phyloP scores from a whole-genome alignment of 2,113 vertebrate genomes.

The Desmodus rotundus region DNA sequence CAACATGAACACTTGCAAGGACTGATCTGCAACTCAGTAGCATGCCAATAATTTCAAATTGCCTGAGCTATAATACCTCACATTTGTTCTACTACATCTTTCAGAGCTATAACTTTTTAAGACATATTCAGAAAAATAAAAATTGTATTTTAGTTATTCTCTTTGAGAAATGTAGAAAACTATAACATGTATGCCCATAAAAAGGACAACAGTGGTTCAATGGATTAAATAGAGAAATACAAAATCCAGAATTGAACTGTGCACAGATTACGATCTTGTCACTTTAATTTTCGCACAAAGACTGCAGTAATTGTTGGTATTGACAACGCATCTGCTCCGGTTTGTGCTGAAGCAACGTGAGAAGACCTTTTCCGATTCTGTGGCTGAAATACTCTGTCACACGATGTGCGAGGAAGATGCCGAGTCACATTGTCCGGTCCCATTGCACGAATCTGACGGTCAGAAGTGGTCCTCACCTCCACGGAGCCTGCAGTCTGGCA shows the following conservation, averaged over 20 bases:
- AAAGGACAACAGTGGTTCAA: background rate
- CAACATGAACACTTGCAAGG: constrained; percentile 24
- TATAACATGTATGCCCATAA: background rate
- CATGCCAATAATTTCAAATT: constrained; percentile 38
- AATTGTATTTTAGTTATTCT: background rate
- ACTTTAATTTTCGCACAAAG: background rate
- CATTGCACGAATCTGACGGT: background rate
- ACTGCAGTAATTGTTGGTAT: background rate
- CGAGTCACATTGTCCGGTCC: background rate
- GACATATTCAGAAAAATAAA: background rate
- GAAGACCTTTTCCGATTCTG: background rate
- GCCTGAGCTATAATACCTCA: background rate
- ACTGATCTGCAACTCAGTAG: constrained; percentile 47
- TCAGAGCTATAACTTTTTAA: constrained; percentile 18
- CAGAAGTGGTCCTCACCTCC: background rate
- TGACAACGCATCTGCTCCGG: background rate
- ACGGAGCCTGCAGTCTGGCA: background rate
- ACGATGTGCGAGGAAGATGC: background rate
- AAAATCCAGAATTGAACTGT: background rate
- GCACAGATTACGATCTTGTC: background rate
- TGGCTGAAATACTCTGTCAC: background rate
- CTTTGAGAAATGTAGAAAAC: background rate
- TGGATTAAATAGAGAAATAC: background rate
- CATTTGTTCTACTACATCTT: background rate
- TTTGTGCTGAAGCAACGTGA: background rate